Conservation (phyloP, 2,888 invertebrate genomes). For the Sphecodes monilicornis region DNA sequence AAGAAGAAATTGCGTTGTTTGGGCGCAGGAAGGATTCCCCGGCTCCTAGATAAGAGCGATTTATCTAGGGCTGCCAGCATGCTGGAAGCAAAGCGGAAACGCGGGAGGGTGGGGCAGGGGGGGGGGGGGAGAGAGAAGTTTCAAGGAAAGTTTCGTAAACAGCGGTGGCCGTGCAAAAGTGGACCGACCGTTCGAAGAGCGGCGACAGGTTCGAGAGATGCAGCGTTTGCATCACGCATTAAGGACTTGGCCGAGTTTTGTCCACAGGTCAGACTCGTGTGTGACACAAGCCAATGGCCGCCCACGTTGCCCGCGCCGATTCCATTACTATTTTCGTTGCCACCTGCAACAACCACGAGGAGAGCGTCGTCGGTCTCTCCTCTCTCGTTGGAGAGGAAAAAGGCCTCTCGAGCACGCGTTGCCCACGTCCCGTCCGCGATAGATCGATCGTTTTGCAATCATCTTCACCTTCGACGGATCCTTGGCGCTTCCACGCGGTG, state of each 20-base stretch:
- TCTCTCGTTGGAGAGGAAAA: constrained; percentile 8
- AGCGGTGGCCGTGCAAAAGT: constrained; percentile 10
- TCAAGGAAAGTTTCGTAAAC: constrained; percentile 28
- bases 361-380: neutral
- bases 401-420: constrained; percentile 20
- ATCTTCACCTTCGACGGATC: constrained; percentile 62
- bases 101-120: neutral
- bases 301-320: constrained; percentile 49
- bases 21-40: neutral
- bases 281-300: constrained; percentile 61
- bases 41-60: neutral
- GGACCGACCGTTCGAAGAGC: constrained; percentile 24
- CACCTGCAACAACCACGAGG: constrained; percentile 34
- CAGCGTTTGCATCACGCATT: constrained; percentile 52
- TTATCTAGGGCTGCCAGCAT: neutral
- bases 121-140: neutral
- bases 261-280: constrained; percentile 64
- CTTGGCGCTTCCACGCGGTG: constrained; percentile 60
- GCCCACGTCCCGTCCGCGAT: constrained; percentile 50
- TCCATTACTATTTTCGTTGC: constrained; percentile 63
- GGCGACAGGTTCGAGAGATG: constrained; percentile 26
- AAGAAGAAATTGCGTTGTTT: neutral
- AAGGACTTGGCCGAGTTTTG: constrained; percentile 66
- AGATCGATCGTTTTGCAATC: constrained; percentile 61
- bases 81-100: neutral